A percentile compares a stretch with the other conserved stretches of the same genome.
Evolutionary conservation across 2,888 invertebrate species (phyloP).

Genomic region (Pyralis farinalis): DNA sequence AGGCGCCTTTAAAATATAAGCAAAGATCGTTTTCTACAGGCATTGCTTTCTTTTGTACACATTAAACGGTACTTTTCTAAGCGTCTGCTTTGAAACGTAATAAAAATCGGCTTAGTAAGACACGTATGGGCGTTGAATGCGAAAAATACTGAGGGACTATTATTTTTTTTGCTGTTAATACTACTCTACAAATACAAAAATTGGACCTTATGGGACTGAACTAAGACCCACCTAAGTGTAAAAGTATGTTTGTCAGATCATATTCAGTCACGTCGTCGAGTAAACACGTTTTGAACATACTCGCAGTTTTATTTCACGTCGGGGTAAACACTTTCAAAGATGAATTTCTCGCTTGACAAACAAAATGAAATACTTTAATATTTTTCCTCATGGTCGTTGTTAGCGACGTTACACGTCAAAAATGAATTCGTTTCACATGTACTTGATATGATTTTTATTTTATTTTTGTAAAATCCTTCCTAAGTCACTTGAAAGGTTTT

Average conservation of each 20-base stretch:
- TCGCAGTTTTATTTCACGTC: conserved; percentile 65
- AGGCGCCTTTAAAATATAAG: conserved; percentile 20
- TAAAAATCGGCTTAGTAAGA: conserved; percentile 72
- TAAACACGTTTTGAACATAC: conserved; percentile 58
- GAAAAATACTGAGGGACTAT: conserved; percentile 41
- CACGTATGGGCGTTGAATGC: conserved; percentile 51
- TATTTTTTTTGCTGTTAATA: conserved; percentile 26
- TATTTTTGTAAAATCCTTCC: no score
- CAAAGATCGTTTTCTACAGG: conserved; percentile 36
- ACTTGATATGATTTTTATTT: not conserved
- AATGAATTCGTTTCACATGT: not conserved
- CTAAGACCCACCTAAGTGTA: conserved; percentile 35
- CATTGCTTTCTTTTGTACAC: conserved; percentile 47
- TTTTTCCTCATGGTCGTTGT: conserved; percentile 39
- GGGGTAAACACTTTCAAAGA: conserved; percentile 65
- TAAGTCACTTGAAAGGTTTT: no score
- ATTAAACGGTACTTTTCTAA: conserved; percentile 60
- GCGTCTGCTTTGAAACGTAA: conserved; percentile 63
- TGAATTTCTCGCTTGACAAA: conserved; percentile 63
- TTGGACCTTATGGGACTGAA: conserved; percentile 28
- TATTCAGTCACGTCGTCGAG: conserved; percentile 44
- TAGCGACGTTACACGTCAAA: conserved; percentile 19
- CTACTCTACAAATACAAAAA: not conserved
- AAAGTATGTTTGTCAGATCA: conserved; percentile 44
- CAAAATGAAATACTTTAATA: conserved; percentile 60